Conservation (phyloP, 2,113 vertebrate genomes). For the Varanus komodoensis region DNA sequence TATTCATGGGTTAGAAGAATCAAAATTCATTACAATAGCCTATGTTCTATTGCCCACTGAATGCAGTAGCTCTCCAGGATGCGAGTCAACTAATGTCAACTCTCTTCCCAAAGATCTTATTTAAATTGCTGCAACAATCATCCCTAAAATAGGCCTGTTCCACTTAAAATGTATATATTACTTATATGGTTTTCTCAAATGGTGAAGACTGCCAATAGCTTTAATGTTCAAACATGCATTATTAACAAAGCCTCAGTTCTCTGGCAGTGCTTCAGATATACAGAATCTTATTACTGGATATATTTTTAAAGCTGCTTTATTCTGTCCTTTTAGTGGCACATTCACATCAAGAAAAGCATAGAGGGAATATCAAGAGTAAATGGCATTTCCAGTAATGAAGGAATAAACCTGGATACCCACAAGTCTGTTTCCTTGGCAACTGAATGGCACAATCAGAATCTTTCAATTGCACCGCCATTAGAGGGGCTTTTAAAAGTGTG, state of each 20-base stretch:
- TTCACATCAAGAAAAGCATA: slow-evolving; percentile 55
- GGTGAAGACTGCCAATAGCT: slow-evolving; percentile 24
- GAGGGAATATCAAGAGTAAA: slow-evolving; percentile 70
- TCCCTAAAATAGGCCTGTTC: background rate
- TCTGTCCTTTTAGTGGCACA: slow-evolving; percentile 55
- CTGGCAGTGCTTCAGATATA: slow-evolving; percentile 43
- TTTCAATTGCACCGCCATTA: slow-evolving; percentile 65
- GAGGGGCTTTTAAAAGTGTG: slow-evolving; percentile 48
- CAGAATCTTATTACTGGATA: slow-evolving; percentile 54
- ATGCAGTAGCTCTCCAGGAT: background rate
- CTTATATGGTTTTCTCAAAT: slow-evolving; percentile 44
- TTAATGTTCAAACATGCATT: background rate
- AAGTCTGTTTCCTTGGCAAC: slow-evolving; percentile 81
- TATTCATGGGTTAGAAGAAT: background rate
- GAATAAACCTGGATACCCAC: slow-evolving; percentile 71
- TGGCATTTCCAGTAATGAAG: slow-evolving; percentile 74
- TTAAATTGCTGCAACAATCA: background rate
- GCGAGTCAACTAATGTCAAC: background rate
- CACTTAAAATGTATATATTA: slow-evolving; percentile 13
- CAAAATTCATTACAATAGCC: background rate
- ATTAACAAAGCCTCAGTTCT: slow-evolving; percentile 49
- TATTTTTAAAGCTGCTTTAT: slow-evolving; percentile 49
- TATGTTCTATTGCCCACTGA: background rate
- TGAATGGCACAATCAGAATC: slow-evolving; percentile 68
- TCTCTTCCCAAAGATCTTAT: background rate